Evolutionary conservation across 2,113 vertebrate species (phyloP), one percentile per base, ranked within the genome.

Genomic region (Python bivittatus): DNA sequence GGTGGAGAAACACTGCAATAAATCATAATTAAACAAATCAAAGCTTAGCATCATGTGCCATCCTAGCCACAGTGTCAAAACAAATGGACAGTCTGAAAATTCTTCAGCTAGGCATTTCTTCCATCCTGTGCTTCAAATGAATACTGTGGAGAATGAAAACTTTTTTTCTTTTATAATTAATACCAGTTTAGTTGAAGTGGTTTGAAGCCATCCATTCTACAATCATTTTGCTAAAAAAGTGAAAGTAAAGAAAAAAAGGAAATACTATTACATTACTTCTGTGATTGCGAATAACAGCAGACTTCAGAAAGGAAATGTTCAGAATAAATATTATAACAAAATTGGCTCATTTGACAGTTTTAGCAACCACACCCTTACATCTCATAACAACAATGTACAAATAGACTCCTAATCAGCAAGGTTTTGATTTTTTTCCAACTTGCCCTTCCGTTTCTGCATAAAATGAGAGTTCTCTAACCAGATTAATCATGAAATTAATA

Each of bases 281-380:
- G 48, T 33, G 2, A 84, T 12, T 52, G 79, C 61, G 72, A 85
- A 42, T 84, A 57, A 5, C 7, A 54, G 20, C 6, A 42, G 11
- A 8, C 54, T 87, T 84, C 56, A 58, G 86, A 56, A 72, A 88
- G 83, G 13, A n/a, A 90, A 86, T 79, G 84, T 57, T 87, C 60
- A 86, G 91, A 33, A 87, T 57, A 60, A 90, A 89, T 25, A 88
- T 94, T 53, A 29, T 53, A 85, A 92, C 89, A 44, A 89, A 56
- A 52, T 93, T 88, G 64, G 79, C 61, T 91, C 2, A 87, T 29
- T 72, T 64, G 79, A 94, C 72, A 86, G 2, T 89, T 95, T 94
- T 53, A 89, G 60, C 54, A 93, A 72, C 92, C 92, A 93, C 96
- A 95, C 95, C 94, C 93, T 92, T 61, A 53, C 48, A 88, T 91